A percentile compares a stretch with the other conserved stretches of the same genome.
Evolutionary conservation across 2,113 vertebrate species (phyloP).

Genomic region (Tyto alba): DNA sequence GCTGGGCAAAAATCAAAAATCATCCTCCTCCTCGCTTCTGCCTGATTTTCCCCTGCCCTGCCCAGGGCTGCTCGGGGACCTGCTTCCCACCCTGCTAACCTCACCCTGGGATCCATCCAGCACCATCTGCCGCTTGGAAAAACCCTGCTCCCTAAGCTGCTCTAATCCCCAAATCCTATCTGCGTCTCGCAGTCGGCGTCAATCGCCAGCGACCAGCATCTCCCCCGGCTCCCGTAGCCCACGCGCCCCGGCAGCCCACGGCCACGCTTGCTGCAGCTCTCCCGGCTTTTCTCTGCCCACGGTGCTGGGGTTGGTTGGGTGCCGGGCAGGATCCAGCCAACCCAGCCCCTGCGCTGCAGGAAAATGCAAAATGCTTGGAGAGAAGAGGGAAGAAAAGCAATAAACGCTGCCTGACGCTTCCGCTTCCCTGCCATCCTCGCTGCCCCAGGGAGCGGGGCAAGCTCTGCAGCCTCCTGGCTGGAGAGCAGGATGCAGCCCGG

Average conservation of each 20-base stretch:
- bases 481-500: not conserved
- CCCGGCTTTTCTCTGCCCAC: not conserved
- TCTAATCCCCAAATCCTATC: conserved; percentile 57
- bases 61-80: not conserved
- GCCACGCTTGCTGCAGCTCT: not conserved
- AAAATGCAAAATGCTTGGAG: not conserved
- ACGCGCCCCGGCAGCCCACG: not conserved
- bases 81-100: conserved; percentile 34
- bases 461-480: not conserved
- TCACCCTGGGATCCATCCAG: conserved; percentile 36
- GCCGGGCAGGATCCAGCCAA: not conserved
- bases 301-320: not conserved
- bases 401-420: not conserved
- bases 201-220: not conserved
- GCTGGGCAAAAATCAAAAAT: not conserved
- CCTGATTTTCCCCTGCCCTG: not conserved
- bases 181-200: not conserved
- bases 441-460: not conserved
- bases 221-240: not conserved
- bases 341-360: not conserved
- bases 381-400: not conserved
- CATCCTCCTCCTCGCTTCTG: not conserved
- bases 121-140: conserved; percentile 57
- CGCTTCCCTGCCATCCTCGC: not conserved
- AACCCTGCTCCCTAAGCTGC: conserved; percentile 40